Evolutionary conservation across 64 coral and sea anemone species (phyloP), one percentile per base, ranked within the genome.

Genomic region (Exaiptasia diaphana): DNA sequence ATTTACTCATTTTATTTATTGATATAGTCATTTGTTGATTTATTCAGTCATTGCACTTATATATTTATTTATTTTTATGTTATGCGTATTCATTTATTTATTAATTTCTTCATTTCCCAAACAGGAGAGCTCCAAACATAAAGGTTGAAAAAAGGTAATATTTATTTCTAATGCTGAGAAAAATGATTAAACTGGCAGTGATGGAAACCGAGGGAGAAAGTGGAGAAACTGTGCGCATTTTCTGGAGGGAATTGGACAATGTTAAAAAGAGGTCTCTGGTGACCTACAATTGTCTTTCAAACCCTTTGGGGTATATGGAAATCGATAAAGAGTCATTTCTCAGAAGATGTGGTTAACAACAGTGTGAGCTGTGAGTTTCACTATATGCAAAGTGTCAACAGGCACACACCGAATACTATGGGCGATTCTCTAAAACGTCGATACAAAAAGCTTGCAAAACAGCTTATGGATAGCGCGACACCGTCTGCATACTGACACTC

Each of bases 351-450:
- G 18, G 33, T 42, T 34, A 59, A 78, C 14, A 27, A 58, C n/a
- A 59, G 50, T 24, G 46, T 58, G 59, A 78, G 75, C 52, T 78
- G 75, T 36, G 50, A 78, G 14, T 78, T 78, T 26, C 75, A 78
- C 53, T 78, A 58, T 34, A 78, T 50, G 53, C 31, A 78, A 78
- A 26, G 40, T 58, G 75, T 78, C 30, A 78, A 78, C 68, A 73
- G 68, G 20, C 68, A 73, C 34, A 43, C 38, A 4, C n/a, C 30
- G 9, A 39, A 42, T 38, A 43, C 43, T 42, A n/a, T 43, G 5
- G 34, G 5, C 43, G 68, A 73, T 43, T 14, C 9, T 4, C 15
- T 6, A 7, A 73, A 73, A 73, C 68, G 3, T 42, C 68, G 68
- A 3, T 73, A 5, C 38, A 73, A 73, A n/a, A 73, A 73, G n/a